Evolutionary conservation across 1,140 invertebrate genomes (phyloP), one percentile per base, ranked within the genome.

Genomic region (Copidosoma floridanum): DNA sequence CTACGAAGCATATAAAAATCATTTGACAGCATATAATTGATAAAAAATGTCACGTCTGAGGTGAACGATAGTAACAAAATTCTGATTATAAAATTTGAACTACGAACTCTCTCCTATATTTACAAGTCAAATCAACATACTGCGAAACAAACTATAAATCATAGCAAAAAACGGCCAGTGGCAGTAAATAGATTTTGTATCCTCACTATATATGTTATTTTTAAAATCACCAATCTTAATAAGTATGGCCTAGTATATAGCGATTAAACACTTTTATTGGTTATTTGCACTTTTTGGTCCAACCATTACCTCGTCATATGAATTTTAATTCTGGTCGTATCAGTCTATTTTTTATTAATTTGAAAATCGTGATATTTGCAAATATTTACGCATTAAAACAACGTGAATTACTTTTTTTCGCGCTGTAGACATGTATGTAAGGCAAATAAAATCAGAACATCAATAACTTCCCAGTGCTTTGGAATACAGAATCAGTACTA

Each of bases 281-380:
- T 18, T 20, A 24, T 48, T 54, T 60, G 40, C 23, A 54, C 10
- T 41, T 20, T 44, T 62, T 62, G 60, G 60, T 62, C 60, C 60
- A 51, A 37, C n/a, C n/a, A n/a, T n/a, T n/a, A n/a, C n/a, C n/a
- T n/a, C n/a, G n/a, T n/a, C n/a, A n/a, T n/a, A n/a, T n/a, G n/a
- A n/a, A 11, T 18, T 57, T 55, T 27, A 29, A 41, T 12, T 41
- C 37, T 61, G 54, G 8, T 20, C 32, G 8, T 23, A 23, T 55
- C 51, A 61, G 51, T 61, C 58, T 61, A 52, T 40, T 38, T 60
- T n/a, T n/a, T n/a, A n/a, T n/a, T n/a, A n/a, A n/a, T n/a, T n/a
- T n/a, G n/a, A n/a, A n/a, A n/a, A n/a, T n/a, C n/a, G n/a, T n/a
- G n/a, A n/a, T n/a, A n/a, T 40, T 40, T 40, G 32, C 57, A 54